Base-by-base conservation (phyloP, 2,888 invertebrate genomes). In the Idaea dimidiata region DNA sequence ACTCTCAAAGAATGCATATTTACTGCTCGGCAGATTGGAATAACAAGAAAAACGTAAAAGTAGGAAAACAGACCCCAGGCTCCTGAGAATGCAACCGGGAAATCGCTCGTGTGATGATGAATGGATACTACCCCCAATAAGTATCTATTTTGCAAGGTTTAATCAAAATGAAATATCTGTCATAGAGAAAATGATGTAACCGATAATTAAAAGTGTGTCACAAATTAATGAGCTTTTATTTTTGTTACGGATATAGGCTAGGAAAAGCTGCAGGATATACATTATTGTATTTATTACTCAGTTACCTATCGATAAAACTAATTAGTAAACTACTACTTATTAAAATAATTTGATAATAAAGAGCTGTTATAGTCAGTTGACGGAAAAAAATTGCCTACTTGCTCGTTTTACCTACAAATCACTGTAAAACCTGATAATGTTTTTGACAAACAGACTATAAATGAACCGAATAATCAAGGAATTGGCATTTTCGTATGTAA, bases 221-320 rank as follows among this genome's bases (percentile, higher is more conserved):
- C 17, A 24, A 62, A 62, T 57, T 65, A 59, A 66, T 60, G 56
- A 16, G 54, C n/a, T 58, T 61, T 59, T 62, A 6, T 18, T 54
- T 53, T 14, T 17, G 17, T 18, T 17, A 53, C 58, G 43, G 58
- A 63, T 61, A 60, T 56, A 54, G 43, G 66, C 59, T 63, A 67
- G 67, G 69, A 67, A 62, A 61, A 61, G 64, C 24, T 61, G 31
- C 16, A 69, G 69, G 66, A 67, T 69, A 57, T 64, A 7, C 18
- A 54, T 17, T 56, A 18, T 56, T 18, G 43, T 43, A 43, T 43
- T 8, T 43, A 43, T 43, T 43, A 43, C 8, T 43, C 10, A 43
- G 43, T 14, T 3, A 24, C 24, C 24, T 43, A 14, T 43, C 43
- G 10, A 14, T 14, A 43, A 43, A 43, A 43, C 10, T 43, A 43